Evolutionary conservation across 1,140 invertebrate species (phyloP).

Genomic region (Lordiphosa stackelbergi): DNA sequence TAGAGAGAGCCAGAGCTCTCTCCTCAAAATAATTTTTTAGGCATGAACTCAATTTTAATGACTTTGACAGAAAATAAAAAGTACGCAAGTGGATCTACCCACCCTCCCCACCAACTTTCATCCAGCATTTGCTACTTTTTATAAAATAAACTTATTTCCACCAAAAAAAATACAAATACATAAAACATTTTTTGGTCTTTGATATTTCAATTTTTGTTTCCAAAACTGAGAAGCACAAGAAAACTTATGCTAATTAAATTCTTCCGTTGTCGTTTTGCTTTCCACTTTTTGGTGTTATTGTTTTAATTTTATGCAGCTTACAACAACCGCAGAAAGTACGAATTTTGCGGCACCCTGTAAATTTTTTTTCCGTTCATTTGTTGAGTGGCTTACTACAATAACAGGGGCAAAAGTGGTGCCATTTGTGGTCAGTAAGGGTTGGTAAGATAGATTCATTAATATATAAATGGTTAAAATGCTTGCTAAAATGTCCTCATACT

Average conservation of each 20-base stretch:
- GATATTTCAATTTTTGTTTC: slow-evolving; percentile 40
- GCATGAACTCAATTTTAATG: too few relatives aligned
- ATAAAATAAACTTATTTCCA: too few relatives aligned
- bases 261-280: slow-evolving; percentile 42
- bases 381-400: slow-evolving; percentile 26
- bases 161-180: slow-evolving; percentile 41
- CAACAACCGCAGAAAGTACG: slow-evolving; percentile 29
- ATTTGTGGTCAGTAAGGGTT: slow-evolving; percentile 28
- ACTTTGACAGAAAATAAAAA: too few relatives aligned
- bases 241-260: slow-evolving; percentile 57
- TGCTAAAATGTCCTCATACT: slow-evolving; percentile 38
- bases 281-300: slow-evolving; percentile 5
- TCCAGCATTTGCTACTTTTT: too few relatives aligned
- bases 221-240: slow-evolving; percentile 2
- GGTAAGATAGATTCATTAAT: slow-evolving; percentile 34
- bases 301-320: slow-evolving; percentile 6
- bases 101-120: too few relatives aligned
- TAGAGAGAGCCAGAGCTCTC: too few relatives aligned
- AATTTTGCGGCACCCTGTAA: slow-evolving; percentile 29
- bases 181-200: slow-evolving; percentile 48
- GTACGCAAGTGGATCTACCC: too few relatives aligned
- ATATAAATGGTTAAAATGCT: slow-evolving; percentile 48
- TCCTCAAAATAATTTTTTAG: too few relatives aligned
- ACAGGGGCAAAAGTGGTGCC: background rate
- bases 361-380: background rate